phyloP scores from a whole-genome alignment of 2,113 vertebrate species.

The Takifugu flavidus region DNA sequence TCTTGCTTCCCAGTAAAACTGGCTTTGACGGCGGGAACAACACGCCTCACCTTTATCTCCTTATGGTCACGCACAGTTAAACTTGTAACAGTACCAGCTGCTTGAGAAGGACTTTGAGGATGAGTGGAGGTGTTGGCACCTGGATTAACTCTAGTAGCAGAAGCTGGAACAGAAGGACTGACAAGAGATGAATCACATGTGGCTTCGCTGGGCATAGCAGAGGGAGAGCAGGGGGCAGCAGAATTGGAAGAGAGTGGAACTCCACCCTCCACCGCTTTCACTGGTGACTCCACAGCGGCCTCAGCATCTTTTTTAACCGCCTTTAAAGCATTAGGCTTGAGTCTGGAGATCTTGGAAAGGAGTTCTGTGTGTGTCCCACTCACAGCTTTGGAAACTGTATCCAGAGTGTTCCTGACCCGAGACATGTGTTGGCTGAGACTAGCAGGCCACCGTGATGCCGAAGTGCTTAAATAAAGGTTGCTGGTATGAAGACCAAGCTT shows the following conservation, averaged over 20 bases:
- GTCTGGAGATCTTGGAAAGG: slow-evolving; percentile 80
- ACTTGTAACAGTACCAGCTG: neutral
- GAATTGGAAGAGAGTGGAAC: slow-evolving; percentile 8
- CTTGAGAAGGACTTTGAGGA: slow-evolving; percentile 15
- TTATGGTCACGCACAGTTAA: slow-evolving; percentile 23
- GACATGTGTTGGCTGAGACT: slow-evolving; percentile 84
- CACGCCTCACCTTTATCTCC: slow-evolving; percentile 58
- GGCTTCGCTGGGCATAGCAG: slow-evolving; percentile 20
- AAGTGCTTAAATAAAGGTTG: slow-evolving; percentile 77
- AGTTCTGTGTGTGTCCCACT: slow-evolving; percentile 85
- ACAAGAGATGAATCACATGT: slow-evolving; percentile 3
- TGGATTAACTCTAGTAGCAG: slow-evolving; percentile 21
- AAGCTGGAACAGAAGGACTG: slow-evolving; percentile 3
- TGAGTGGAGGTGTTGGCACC: slow-evolving; percentile 31
- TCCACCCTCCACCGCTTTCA: slow-evolving; percentile 53
- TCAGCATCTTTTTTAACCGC: slow-evolving; percentile 60
- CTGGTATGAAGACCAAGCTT: slow-evolving; percentile 69
- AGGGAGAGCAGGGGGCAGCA: slow-evolving; percentile 10
- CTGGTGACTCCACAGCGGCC: slow-evolving; percentile 38
- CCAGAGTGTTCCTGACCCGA: slow-evolving; percentile 85
- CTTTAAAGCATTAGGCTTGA: slow-evolving; percentile 76
- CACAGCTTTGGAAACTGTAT: slow-evolving; percentile 88
- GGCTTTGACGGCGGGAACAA: slow-evolving; percentile 36
- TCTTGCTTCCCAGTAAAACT: slow-evolving; percentile 34
- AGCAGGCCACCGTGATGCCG: slow-evolving; percentile 78